Base-by-base conservation (phyloP, 23 tunicate species). In the Ciona savignyi region DNA sequence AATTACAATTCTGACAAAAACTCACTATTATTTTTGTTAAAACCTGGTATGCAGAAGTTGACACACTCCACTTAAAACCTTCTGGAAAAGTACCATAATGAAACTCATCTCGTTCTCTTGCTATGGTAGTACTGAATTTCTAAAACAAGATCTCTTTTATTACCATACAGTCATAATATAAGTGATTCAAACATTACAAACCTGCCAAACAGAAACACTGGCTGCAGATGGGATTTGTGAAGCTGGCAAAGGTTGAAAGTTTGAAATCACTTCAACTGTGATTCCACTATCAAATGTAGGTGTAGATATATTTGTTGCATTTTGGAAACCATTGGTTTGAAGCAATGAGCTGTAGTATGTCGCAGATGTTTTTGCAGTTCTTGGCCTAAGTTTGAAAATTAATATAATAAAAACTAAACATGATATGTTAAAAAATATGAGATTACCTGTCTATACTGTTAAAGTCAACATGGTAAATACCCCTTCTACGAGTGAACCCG, bases 21-120 rank as follows among this genome's bases (percentile, higher is more conserved):
- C 49, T 69, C 0, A 11, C 74, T 69, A 0, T 19, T 9, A 27
- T 3, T 70, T 70, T 73, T 28, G n/a, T 0, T 0, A 15, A 27
- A 19, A 91, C 97, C 83, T 91, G 99, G 72, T 95, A 95, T 1
- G 99, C 89, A 3, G 99, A 89, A 6, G 99, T 95, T 25, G 99
- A 85, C 0, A 81, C 83, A 68, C 91, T 88, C 99, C 99, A 95
- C 68, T 84, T 83, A 67, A 95, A 87, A 32, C 62, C 96, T 23
- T 80, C 88, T 0, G 99, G 95, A 62, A 95, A 95, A 19, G 68
- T 73, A 3, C 80, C 99, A 70, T 90, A 89, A 62, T 61, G 60
- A 70, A 85, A 85, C 35, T 76, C 77, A 62, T 95, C 80, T 31
- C 78, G 32, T 67, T 95, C 92, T 25, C 86, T 67, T n/a, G 75